Conservation (phyloP, 2,797 vertebrate species). For the Valencia hispanica region DNA sequence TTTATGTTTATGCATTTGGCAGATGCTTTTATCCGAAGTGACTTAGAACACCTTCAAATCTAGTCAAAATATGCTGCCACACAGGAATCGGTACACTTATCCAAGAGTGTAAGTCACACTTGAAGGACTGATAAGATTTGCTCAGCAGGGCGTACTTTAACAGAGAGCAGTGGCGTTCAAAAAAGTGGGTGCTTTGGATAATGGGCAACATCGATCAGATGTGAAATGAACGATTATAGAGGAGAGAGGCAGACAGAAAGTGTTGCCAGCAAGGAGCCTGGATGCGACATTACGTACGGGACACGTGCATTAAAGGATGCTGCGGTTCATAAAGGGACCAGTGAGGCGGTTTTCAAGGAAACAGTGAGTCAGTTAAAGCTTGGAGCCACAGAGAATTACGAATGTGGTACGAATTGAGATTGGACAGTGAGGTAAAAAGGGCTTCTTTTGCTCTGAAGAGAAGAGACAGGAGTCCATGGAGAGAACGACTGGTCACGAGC, state of each 20-base stretch:
- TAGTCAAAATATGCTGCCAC: constrained; percentile 29
- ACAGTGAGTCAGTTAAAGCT: constrained; percentile 57
- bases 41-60: constrained; percentile 39
- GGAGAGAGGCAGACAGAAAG: constrained; percentile 44
- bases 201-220: constrained; percentile 45
- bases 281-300: constrained; percentile 66
- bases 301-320: constrained; percentile 67
- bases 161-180: background rate
- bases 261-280: constrained; percentile 60
- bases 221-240: constrained; percentile 33
- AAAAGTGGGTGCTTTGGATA: constrained; percentile 22
- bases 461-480: constrained; percentile 29
- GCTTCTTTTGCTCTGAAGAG: constrained; percentile 51
- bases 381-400: constrained; percentile 62
- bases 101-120: constrained; percentile 41
- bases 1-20: background rate
- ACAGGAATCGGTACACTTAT: constrained; percentile 30
- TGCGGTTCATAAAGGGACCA: constrained; percentile 79
- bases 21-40: too few species aligned
- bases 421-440: constrained; percentile 70
- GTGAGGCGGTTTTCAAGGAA: constrained; percentile 40
- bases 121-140: constrained; percentile 32
- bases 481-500: constrained; percentile 57
- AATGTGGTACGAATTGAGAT: constrained; percentile 49
- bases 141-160: too few species aligned